Evolutionary conservation across 2,113 vertebrate genomes (phyloP).

Genomic region (Parus major): DNA sequence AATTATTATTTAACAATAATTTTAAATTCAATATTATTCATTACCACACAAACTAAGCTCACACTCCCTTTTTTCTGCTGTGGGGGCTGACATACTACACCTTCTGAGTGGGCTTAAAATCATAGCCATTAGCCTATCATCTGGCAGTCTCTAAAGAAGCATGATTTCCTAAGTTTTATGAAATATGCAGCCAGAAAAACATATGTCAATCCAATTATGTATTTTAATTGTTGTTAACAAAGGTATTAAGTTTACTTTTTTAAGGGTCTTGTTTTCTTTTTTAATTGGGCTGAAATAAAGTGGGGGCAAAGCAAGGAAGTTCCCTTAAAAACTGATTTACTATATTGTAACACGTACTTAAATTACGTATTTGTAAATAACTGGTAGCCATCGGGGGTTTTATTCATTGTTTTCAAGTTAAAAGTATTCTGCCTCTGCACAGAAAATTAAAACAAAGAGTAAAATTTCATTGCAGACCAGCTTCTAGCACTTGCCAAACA

Average conservation of each 20-base stretch:
- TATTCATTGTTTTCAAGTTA: background rate
- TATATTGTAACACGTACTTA: background rate
- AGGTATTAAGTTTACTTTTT: background rate
- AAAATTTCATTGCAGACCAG: background rate
- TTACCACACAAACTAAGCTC: background rate
- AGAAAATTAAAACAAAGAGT: background rate
- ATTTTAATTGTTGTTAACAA: background rate
- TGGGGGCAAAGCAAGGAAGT: background rate
- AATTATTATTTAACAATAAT: conserved; percentile 14
- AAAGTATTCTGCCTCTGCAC: background rate
- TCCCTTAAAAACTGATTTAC: background rate
- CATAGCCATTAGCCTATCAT: background rate
- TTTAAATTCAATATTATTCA: background rate
- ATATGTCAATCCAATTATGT: background rate
- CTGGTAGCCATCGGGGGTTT: background rate
- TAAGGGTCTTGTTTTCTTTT: background rate
- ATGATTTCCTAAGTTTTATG: background rate
- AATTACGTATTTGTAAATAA: background rate
- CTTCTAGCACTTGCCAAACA: background rate
- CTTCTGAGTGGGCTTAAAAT: background rate
- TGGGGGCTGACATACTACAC: background rate
- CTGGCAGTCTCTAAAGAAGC: background rate
- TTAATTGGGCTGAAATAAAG: background rate
- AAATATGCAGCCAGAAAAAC: background rate
- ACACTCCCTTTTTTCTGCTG: background rate